Percentiles rank a stretch among this genome's conserved stretches.
phyloP scores from a whole-genome alignment of 1,140 invertebrate genomes.

The Macrobrachium rosenbergii region DNA sequence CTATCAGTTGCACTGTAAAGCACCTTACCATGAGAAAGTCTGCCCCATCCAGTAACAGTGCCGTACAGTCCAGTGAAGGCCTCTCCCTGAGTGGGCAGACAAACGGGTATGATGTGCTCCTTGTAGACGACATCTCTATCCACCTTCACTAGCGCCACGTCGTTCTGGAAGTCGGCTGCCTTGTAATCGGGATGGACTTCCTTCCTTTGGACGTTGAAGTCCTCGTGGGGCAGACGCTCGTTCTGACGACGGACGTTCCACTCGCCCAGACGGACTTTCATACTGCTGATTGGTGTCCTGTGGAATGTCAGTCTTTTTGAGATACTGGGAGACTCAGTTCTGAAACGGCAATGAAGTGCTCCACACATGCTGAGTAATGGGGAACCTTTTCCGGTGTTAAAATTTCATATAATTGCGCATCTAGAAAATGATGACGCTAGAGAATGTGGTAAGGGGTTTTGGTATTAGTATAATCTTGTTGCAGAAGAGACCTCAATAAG shows the following conservation, averaged over 20 bases:
- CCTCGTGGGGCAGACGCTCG: slow-evolving; percentile 87
- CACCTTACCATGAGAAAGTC: slow-evolving; percentile 82
- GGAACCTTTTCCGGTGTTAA: too few species aligned
- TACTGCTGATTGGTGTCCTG: slow-evolving; percentile 84
- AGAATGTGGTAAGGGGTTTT: too few species aligned
- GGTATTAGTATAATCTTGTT: too few species aligned
- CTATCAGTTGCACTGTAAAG: not conserved
- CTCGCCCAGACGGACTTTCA: slow-evolving; percentile 89
- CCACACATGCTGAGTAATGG: too few species aligned
- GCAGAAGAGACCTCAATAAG: too few species aligned
- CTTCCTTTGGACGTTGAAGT: slow-evolving; percentile 79
- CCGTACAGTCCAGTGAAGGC: slow-evolving; percentile 86
- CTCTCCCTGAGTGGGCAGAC: slow-evolving; percentile 80
- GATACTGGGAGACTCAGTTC: not conserved
- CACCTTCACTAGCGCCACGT: slow-evolving; percentile 87
- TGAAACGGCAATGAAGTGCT: too few species aligned
- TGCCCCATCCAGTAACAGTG: slow-evolving; percentile 91
- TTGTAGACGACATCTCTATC: slow-evolving; percentile 85
- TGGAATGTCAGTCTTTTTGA: not conserved
- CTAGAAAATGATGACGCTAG: too few species aligned
- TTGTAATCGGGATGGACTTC: slow-evolving; percentile 87
- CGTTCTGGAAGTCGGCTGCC: slow-evolving; percentile 89
- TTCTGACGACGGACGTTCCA: slow-evolving; percentile 89
- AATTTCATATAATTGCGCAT: too few species aligned
- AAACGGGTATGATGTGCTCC: slow-evolving; percentile 90